phyloP scores from a whole-genome alignment of 2,113 vertebrate genomes.

The Spilogale gracilis region DNA sequence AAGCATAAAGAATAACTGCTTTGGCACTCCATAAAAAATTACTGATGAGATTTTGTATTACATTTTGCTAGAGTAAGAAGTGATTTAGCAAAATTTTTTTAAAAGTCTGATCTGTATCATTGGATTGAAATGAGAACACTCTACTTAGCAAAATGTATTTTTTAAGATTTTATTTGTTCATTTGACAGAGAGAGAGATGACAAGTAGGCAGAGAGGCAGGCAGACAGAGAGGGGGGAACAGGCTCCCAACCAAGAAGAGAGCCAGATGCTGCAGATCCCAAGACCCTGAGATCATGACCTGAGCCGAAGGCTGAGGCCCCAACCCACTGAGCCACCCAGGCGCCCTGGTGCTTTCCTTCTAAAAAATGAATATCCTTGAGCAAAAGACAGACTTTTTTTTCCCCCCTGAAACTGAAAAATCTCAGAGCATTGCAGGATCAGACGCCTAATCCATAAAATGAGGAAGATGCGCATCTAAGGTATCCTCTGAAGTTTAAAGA shows the following conservation, averaged over 20 bases:
- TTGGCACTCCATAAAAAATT: neutral
- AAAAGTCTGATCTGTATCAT: neutral
- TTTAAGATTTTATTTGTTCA: too few species aligned
- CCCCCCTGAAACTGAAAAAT: neutral
- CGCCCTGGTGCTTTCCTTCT: neutral
- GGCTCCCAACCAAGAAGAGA: too few species aligned
- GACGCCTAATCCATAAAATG: neutral
- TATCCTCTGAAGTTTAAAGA: constrained; percentile 33
- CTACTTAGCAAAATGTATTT: constrained; percentile 27
- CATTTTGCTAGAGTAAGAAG: neutral
- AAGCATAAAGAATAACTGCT: neutral
- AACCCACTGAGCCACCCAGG: too few species aligned
- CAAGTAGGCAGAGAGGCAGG: too few species aligned
- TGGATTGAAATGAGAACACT: constrained; percentile 6
- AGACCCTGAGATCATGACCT: too few species aligned
- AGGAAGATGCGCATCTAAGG: neutral
- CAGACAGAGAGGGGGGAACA: too few species aligned
- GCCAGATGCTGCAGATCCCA: too few species aligned
- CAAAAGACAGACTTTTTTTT: neutral
- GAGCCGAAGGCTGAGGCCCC: too few species aligned
- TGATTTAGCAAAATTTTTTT: constrained; percentile 26
- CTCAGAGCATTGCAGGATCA: neutral
- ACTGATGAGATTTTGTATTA: neutral
- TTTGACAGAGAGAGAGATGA: too few species aligned
- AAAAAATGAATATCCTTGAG: neutral